Evolutionary conservation across 2,113 vertebrate genomes (phyloP), one percentile per base, ranked within the genome.

Genomic region (Lathamus discolor): DNA sequence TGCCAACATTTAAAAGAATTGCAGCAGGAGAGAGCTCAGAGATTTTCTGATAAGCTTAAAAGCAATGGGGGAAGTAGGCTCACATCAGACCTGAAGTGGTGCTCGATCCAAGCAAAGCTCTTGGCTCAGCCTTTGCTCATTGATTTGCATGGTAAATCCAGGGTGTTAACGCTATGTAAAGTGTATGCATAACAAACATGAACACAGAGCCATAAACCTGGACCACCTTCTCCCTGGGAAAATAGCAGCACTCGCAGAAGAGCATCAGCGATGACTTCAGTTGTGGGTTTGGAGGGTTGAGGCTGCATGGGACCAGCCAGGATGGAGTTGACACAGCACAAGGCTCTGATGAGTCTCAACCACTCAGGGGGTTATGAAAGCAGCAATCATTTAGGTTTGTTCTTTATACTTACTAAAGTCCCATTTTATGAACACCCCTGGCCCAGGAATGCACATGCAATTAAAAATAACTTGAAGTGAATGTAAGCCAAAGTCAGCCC

Each of bases 391-490:
- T 24, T 75, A 29, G 39, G 18, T 51, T 86, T 88, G 13, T 63
- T 83, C 33, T 63, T 95, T 55, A 13, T 41, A 28, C 44, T 68
- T 52, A 63, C 11, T 72, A 2, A 92, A 70, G 20, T n/a, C 24
- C 19, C 7, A 4, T 84, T 92, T 72, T 82, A 76, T 44, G 41
- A 91, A 52, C 27, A 68, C 3, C 27, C 11, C 52, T 69, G 39
- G 48, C 74, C 44, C 2, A 2, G 33, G 33, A 95, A 75, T 20
- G 7, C 5, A 2, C 13, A 37, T 0, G 0, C 33, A 76, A 57
- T 67, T 95, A 82, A 95, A 97, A 97, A 92, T 93, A 92, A 43
- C 77, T 95, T 68, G n/a, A 52, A 88, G 73, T 59, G 1, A 84
- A 62, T 48, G 44, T 49, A 37, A 92, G 48, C 48, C 70, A 31